These are phyloP conservation scores for Habroteleia sp. DNA, from an alignment of 2,888 invertebrate species.

Conservation along the genomic window DNA sequence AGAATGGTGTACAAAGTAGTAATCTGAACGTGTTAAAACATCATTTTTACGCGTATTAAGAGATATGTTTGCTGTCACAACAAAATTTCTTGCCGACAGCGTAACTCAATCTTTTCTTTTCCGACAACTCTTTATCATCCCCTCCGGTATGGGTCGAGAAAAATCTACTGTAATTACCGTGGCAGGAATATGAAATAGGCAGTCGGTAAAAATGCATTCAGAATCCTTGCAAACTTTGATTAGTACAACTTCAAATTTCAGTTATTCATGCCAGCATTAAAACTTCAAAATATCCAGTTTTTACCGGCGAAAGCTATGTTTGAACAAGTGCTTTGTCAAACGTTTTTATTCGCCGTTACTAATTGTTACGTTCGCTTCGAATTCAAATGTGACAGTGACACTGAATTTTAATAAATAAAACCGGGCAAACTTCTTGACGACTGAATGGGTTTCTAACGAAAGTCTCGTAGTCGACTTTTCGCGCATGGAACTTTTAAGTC, in stretches of 20 bases:
- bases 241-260: constrained; percentile 46
- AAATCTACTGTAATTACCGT: constrained; percentile 43
- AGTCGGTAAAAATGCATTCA: constrained; percentile 36
- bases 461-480: constrained; percentile 29
- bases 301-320: constrained; percentile 34
- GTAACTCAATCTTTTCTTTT: constrained; percentile 37
- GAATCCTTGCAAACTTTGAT: constrained; percentile 38
- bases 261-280: constrained; percentile 56
- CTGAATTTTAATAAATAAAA: constrained; percentile 51
- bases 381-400: constrained; percentile 41
- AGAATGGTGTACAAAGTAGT: constrained; percentile 4
- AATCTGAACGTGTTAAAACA: constrained; percentile 32
- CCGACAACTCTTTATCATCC: constrained; percentile 19
- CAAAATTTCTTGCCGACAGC: constrained; percentile 38
- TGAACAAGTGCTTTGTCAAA: constrained; percentile 43
- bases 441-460: constrained; percentile 31
- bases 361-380: constrained; percentile 44
- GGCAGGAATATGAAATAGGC: constrained; percentile 19
- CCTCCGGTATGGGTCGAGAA: constrained; percentile 6
- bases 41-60: constrained; percentile 39
- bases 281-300: constrained; percentile 55
- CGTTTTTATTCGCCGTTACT: constrained; percentile 41
- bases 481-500: constrained; percentile 10
- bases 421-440: constrained; percentile 24
- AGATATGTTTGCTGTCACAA: constrained; percentile 44